Base-by-base conservation (phyloP, 92 coral and sea anemone species). In the Phenganax stokvisi region DNA sequence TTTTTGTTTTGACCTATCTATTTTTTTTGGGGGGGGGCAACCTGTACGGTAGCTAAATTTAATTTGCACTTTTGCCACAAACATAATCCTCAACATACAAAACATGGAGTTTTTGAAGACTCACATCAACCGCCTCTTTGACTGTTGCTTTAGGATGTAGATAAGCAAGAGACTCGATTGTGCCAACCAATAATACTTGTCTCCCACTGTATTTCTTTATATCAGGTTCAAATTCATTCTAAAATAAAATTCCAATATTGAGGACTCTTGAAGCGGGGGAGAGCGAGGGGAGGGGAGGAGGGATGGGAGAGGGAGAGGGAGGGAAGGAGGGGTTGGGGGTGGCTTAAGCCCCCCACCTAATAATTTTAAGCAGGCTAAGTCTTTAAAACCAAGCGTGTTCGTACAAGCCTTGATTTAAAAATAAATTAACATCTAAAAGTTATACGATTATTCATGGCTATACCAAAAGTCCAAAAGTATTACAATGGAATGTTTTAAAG, bases 101-200 rank as follows among this genome's bases (percentile, higher is more conserved):
- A 28, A 17, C 67, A 51, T 2, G 51, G 69, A 63, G 69, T 57
- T 56, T 12, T 51, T 8, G 7, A 37, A 15, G 4, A 56, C 72
- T 17, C 9, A 90, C 99, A 90, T 92, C 90, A 4, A 90, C 62
- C 10, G 99, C 97, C 30, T 96, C 99, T 62, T 70, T 86, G 20
- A 85, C 89, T 0, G 97, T 88, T 17, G 92, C 93, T 81, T 96
- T 96, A 8, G 90, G 99, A 81, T 91, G 87, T 65, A 96, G 85
- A 83, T 83, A 87, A 3, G 97, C 99, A 79, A 78, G 86, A 76
- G 92, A 96, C 59, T 87, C 84, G 37, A 87, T 37, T 16, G 88
- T 72, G 29, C 99, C 99, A 83, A 84, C 64, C 57, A 96, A 15
- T 12, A 84, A 71, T 11, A 90, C 74, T 31, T 80, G 79, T 2